Percentiles rank a stretch among this genome's conserved stretches.
These are phyloP conservation scores for Etheostoma spectabile DNA, from an alignment of 2,113 vertebrate species.

Conservation along the genomic window DNA sequence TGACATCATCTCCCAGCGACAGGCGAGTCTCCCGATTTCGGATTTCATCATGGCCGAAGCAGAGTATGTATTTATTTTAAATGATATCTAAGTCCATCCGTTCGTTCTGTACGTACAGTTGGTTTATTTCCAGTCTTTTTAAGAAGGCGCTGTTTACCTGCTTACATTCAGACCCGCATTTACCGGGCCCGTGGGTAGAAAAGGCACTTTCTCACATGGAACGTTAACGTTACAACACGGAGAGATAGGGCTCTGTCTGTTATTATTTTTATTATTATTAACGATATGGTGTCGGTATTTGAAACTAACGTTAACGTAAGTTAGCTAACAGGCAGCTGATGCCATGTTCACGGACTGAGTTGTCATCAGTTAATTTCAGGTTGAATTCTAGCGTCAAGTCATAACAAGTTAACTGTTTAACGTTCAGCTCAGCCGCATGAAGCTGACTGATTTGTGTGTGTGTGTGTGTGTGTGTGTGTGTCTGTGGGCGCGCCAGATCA, in stretches of 20 bases:
- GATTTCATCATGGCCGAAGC: constrained; percentile 66
- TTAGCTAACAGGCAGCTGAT: too few relatives aligned
- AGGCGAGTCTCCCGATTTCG: neutral
- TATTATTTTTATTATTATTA: too few relatives aligned
- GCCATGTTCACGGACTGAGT: too few relatives aligned
- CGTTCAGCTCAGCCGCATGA: too few relatives aligned
- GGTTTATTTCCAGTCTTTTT: fast-evolving
- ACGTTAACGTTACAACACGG: neutral
- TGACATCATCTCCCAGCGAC: constrained; percentile 59
- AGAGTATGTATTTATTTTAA: constrained; percentile 61
- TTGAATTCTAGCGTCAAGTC: too few relatives aligned
- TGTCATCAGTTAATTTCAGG: too few relatives aligned
- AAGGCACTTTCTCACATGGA: constrained; percentile 23
- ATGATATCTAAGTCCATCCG: constrained; percentile 68
- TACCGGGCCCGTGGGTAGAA: neutral
- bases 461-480: too few relatives aligned
- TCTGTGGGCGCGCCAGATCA: constrained; percentile 66
- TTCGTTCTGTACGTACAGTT: fast-evolving
- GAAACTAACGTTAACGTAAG: neutral
- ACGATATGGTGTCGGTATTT: too few relatives aligned
- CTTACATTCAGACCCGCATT: constrained; percentile 1
- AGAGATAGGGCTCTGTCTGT: neutral
- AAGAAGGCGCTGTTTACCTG: fast-evolving
- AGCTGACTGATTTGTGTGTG: too few relatives aligned
- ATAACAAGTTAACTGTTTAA: too few relatives aligned